Percentiles rank a stretch among this genome's conserved stretches.
phyloP scores from a whole-genome alignment of 2,113 vertebrate genomes.

The Salvelinus namaycush region DNA sequence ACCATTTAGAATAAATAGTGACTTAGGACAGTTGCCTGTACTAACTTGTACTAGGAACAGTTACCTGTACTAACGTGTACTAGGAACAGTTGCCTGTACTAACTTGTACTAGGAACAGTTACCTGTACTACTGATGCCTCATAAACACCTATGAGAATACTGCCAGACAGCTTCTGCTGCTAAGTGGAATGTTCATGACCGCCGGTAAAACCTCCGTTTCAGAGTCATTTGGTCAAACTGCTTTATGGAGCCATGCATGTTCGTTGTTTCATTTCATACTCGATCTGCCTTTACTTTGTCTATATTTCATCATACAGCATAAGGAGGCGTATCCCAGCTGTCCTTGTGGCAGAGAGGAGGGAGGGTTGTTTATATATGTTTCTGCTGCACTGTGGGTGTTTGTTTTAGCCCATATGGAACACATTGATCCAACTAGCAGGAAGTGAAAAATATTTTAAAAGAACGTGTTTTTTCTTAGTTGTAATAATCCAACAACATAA shows the following conservation, averaged over 20 bases:
- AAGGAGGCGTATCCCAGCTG: neutral
- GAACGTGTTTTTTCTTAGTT: constrained; percentile 27
- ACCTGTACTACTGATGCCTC: constrained; percentile 21
- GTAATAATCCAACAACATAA: constrained; percentile 42
- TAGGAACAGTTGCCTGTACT: neutral
- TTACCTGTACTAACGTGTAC: too few species aligned
- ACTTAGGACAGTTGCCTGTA: neutral
- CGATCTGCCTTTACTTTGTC: neutral
- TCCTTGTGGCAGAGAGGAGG: neutral
- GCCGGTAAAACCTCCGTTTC: neutral
- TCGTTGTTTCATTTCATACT: neutral
- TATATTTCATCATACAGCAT: neutral
- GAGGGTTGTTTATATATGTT: constrained; percentile 2
- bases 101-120: neutral
- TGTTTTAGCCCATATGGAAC: constrained; percentile 42
- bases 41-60: neutral
- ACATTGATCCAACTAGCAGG: constrained; percentile 57
- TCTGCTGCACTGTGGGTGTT: neutral
- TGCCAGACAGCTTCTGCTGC: constrained; percentile 37
- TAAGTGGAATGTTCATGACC: constrained; percentile 12
- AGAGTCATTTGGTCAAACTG: constrained; percentile 13
- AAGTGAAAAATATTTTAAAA: constrained; percentile 25
- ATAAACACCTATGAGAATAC: constrained; percentile 22
- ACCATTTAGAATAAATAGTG: too few species aligned
- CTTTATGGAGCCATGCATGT: constrained; percentile 34